Evolutionary conservation across 2,113 vertebrate species (phyloP).

Genomic region (Amphilophus citrinellus): DNA sequence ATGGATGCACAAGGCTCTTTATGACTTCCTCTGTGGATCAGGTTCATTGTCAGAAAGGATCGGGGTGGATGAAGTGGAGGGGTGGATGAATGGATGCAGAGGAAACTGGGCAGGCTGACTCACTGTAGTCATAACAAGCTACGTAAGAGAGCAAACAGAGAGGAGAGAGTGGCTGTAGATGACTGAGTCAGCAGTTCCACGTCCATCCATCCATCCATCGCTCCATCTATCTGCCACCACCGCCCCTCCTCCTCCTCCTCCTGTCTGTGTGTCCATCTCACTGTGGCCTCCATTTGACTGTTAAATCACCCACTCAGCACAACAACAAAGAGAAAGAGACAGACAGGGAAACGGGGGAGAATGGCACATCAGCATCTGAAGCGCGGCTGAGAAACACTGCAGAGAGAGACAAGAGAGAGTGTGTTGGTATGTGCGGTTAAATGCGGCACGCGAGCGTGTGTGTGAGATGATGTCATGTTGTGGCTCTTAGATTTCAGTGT

Average conservation of each 20-base stretch:
- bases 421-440: not conserved
- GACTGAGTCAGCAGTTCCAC: conserved; percentile 64
- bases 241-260: not conserved
- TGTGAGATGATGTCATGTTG: not conserved
- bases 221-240: not conserved
- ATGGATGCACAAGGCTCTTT: not conserved
- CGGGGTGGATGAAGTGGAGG: conserved; percentile 8
- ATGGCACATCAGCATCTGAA: conserved; percentile 46
- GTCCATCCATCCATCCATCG: not conserved
- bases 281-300: conserved; percentile 80
- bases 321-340: conserved; percentile 39
- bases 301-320: conserved; percentile 81
- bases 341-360: conserved; percentile 22
- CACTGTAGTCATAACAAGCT: conserved; percentile 52
- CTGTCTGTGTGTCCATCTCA: conserved; percentile 53
- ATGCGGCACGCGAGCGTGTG: not conserved
- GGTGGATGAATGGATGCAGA: conserved; percentile 30
- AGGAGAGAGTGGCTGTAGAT: conserved; percentile 39
- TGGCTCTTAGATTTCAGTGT: not conserved
- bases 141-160: conserved; percentile 32
- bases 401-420: conserved; percentile 25
- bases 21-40: conserved; percentile 47
- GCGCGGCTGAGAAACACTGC: not conserved
- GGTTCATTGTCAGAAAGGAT: conserved; percentile 46
- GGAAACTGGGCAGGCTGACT: conserved; percentile 41